A percentile compares a stretch with the other conserved stretches of the same genome.
Conservation (phyloP, 64 coral and sea anemone species). For the Pocillopora damicornis region DNA sequence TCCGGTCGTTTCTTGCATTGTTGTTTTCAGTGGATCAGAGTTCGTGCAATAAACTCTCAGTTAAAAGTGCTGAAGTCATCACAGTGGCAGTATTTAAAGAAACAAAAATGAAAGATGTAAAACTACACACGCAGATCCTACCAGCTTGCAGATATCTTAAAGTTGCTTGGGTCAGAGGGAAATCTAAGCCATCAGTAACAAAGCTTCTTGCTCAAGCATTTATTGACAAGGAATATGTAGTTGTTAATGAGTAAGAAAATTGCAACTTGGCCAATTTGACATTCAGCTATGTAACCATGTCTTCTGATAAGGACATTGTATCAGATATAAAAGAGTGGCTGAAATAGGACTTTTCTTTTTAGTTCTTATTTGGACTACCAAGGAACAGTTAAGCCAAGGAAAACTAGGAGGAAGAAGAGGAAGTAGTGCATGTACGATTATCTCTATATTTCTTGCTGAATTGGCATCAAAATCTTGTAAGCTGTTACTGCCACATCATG, state of each 20-base stretch:
- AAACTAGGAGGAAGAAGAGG: constrained; percentile 1
- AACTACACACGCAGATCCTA: constrained; percentile 18
- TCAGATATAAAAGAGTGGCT: background rate
- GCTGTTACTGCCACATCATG: background rate
- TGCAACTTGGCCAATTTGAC: background rate
- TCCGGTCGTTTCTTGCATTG: background rate
- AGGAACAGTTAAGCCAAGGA: constrained; percentile 21
- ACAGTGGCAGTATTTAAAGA: background rate
- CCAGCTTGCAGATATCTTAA: constrained; percentile 11
- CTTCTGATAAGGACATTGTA: background rate
- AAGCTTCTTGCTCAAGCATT: constrained; percentile 15
- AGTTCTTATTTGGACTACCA: constrained; percentile 23
- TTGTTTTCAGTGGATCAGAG: background rate
- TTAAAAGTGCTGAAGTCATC: constrained; percentile 14
- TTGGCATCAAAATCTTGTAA: background rate
- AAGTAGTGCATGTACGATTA: constrained; percentile 5
- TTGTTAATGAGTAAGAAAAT: background rate
- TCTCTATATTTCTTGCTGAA: background rate
- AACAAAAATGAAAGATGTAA: constrained; percentile 16
- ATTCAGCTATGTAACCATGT: background rate
- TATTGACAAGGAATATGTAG: constrained; percentile 25
- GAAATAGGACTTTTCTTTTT: background rate
- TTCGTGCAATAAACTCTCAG: background rate
- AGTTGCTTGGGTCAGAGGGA: constrained; percentile 21
- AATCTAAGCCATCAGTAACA: constrained; percentile 15